Evolutionary conservation across 35 echinoderm and acorn worm species (phyloP).

Genomic region (Lytechinus variegatus): DNA sequence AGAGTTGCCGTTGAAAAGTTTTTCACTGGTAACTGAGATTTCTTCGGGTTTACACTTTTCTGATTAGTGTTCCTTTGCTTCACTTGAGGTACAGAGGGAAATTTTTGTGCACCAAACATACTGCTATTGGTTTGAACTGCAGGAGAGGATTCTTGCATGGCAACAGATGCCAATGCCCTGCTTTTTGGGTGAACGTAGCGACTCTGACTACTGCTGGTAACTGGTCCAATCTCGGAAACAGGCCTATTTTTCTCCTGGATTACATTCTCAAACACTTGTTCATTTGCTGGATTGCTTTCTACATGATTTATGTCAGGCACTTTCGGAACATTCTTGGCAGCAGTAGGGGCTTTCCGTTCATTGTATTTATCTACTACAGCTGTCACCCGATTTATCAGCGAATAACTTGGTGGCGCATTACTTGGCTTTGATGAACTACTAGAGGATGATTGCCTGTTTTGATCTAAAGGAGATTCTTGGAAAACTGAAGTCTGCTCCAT

Average conservation of each 20-base stretch:
- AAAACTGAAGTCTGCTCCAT: slow-evolving; percentile 24
- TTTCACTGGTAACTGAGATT: slow-evolving; percentile 40
- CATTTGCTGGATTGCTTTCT: background rate
- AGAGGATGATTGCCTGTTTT: background rate
- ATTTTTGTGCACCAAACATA: background rate
- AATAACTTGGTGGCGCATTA: slow-evolving; percentile 27
- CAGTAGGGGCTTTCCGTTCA: background rate
- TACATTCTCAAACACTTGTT: background rate
- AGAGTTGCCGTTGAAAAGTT: slow-evolving; percentile 59
- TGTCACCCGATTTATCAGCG: slow-evolving; percentile 2
- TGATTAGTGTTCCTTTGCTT: background rate
- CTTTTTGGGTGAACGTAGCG: slow-evolving; percentile 6
- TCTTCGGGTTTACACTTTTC: background rate
- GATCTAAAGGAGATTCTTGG: background rate
- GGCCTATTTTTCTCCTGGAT: background rate
- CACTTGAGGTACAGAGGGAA: background rate
- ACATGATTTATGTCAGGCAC: slow-evolving; percentile 7
- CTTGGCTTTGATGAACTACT: slow-evolving; percentile 5
- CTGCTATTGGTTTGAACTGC: background rate
- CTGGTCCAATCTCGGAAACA: background rate
- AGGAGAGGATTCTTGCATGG: background rate
- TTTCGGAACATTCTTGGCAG: background rate
- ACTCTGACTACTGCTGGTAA: background rate
- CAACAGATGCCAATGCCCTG: background rate
- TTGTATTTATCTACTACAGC: background rate